Evolutionary conservation across 2,888 invertebrate species (phyloP).

Genomic region (Aphrophora alni): DNA sequence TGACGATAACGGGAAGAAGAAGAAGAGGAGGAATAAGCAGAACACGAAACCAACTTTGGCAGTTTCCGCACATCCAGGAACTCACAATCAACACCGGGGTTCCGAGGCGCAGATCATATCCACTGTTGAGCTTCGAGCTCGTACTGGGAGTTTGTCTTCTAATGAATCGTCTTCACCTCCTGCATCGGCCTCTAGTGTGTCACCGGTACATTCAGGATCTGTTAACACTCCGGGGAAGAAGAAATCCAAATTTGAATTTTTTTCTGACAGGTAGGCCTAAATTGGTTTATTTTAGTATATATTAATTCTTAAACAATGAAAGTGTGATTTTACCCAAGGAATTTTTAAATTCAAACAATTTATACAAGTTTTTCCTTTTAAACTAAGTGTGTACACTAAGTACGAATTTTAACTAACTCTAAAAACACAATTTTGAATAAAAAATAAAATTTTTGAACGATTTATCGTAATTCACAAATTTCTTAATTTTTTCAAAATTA

Average conservation of each 20-base stretch:
- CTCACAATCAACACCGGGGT: conserved; percentile 41
- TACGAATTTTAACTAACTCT: too few relatives aligned
- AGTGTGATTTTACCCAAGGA: too few relatives aligned
- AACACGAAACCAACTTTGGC: conserved; percentile 68
- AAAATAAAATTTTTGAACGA: too few relatives aligned
- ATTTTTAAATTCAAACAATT: too few relatives aligned
- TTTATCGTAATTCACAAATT: too few relatives aligned
- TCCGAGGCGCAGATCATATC: conserved; percentile 37
- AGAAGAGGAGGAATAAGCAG: conserved; percentile 73
- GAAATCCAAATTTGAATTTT: conserved; percentile 77
- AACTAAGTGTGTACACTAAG: too few relatives aligned
- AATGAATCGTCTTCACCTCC: conserved; percentile 81
- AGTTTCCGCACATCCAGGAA: conserved; percentile 59
- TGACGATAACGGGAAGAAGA: conserved; percentile 63
- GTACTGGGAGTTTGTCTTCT: conserved; percentile 79
- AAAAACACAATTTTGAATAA: too few relatives aligned
- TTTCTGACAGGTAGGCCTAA: conserved; percentile 80
- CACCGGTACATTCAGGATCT: conserved; percentile 67
- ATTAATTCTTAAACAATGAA: too few relatives aligned
- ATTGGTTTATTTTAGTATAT: too few relatives aligned
- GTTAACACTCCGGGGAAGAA: conserved; percentile 67
- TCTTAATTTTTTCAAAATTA: too few relatives aligned
- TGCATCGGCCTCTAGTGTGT: conserved; percentile 75
- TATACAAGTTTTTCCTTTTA: too few relatives aligned
- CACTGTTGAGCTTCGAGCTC: conserved; percentile 62